These are phyloP conservation scores for Lasiurus borealis DNA, from an alignment of 2,113 vertebrate species.

Conservation along the genomic window DNA sequence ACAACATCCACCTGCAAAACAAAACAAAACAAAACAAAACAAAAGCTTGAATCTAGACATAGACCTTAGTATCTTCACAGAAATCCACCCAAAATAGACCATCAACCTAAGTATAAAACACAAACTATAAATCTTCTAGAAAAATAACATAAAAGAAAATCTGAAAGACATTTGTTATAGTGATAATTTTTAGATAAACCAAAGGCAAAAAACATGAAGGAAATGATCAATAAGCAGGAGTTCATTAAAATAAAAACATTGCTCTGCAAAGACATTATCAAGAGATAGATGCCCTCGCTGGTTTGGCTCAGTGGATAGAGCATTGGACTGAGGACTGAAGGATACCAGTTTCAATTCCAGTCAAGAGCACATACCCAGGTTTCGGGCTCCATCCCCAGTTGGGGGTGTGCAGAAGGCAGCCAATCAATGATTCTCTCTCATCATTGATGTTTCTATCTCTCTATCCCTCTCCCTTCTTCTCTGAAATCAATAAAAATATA, in stretches of 20 bases:
- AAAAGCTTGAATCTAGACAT: too few species aligned
- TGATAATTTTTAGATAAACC: background rate
- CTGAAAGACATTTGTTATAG: background rate
- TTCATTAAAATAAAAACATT: conserved; percentile 26
- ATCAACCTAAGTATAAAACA: background rate
- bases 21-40: background rate
- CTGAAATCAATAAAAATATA: too few species aligned
- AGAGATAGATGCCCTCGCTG: background rate
- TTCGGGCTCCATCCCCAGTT: too few species aligned
- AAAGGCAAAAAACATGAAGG: background rate
- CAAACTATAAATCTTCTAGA: background rate
- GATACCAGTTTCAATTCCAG: too few species aligned
- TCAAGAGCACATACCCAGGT: too few species aligned
- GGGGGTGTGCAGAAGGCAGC: too few species aligned
- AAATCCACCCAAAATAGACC: background rate
- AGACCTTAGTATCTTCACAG: background rate
- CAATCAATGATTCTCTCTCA: too few species aligned
- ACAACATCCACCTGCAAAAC: background rate
- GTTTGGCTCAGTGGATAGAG: too few species aligned
- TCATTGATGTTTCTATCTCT: too few species aligned
- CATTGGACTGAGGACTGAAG: too few species aligned
- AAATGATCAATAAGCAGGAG: background rate
- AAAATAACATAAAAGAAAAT: background rate
- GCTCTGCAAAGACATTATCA: background rate
- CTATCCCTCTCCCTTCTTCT: too few species aligned